Conservation (phyloP, 2,113 vertebrate genomes). For the Asarcornis scutulata region DNA sequence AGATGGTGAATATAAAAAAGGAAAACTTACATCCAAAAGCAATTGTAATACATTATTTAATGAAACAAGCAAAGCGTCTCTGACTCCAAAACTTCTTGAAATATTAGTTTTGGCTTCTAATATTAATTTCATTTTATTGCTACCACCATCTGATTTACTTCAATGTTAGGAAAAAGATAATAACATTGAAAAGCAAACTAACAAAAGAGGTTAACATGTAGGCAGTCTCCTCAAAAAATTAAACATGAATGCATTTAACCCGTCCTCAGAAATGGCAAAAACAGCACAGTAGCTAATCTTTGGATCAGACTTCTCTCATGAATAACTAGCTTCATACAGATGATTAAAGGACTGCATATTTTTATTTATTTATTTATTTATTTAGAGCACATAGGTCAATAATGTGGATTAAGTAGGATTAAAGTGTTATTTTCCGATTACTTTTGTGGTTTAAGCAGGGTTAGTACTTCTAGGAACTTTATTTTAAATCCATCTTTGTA, state of each 20-base stretch:
- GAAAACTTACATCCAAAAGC: neutral
- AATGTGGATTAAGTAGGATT: constrained; percentile 72
- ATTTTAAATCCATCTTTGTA: constrained; percentile 55
- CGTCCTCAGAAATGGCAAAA: constrained; percentile 20
- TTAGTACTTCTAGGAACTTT: constrained; percentile 62
- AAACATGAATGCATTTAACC: constrained; percentile 12
- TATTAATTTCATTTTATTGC: neutral
- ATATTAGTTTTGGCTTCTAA: neutral
- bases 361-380: constrained; percentile 14
- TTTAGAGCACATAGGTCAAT: constrained; percentile 58
- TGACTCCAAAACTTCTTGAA: neutral
- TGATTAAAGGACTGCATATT: constrained; percentile 37
- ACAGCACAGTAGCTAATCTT: constrained; percentile 1
- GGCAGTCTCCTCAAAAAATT: constrained; percentile 2
- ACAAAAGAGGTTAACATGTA: neutral
- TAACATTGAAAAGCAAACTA: neutral
- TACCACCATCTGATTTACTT: constrained; percentile 17
- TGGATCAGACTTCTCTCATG: neutral
- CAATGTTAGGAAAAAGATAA: constrained; percentile 13
- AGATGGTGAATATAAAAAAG: neutral
- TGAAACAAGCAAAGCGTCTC: neutral
- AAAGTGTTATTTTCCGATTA: constrained; percentile 72
- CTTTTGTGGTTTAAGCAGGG: constrained; percentile 64
- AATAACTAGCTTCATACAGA: neutral
- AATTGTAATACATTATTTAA: neutral